Base-by-base conservation (phyloP, 2,797 vertebrate genomes). In the Micromesistius poutassou region DNA sequence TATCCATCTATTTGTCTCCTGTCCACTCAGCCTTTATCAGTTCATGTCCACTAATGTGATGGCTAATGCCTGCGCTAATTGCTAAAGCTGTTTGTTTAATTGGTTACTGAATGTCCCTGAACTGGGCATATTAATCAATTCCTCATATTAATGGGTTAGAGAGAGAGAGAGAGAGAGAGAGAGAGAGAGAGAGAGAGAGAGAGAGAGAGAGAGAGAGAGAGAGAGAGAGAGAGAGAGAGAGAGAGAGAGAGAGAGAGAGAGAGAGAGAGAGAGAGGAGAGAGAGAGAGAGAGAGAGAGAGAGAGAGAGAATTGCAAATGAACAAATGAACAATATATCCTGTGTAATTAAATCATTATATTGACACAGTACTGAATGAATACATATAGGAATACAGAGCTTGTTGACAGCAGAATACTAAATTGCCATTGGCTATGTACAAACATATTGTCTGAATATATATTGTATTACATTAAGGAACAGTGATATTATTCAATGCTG, bases 191-290 rank as follows among this genome's bases (percentile, higher is more conserved):
- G 72, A 36, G 7, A 80, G 82, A n/a, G 71, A 28, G 22, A 5
- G 42, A 46, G 42, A 46, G 42, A 46, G 12, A 16, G 42, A 12
- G 10, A 40, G 38, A 40, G 38, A 40, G 80, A 2, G 77, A 50
- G 70, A 84, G 77, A 76, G 77, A 76, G 30, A 73, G 50, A 74
- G 82, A 74, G 31, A 33, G 7, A 81, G 82, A 30, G 81, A 81
- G 82, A 38, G 36, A 38, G 36, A 38, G 9, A 38, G 36, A 38
- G 5, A 38, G 36, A 38, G 36, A 38, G 36, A 38, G 36, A 38
- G 36, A 38, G 40, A 42, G 40, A 42, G 40, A 42, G 1, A 42
- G 40, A 42, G 5, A 42, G 13, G 1, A 38, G 5, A 38, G 36
- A 38, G 31, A 31, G 40, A 12, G 9, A 42, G 40, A 42, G 8